A percentile compares a stretch with the other conserved stretches of the same genome.
phyloP scores from a whole-genome alignment of 92 coral and sea anemone species.

The Micromussa lordhowensis region DNA sequence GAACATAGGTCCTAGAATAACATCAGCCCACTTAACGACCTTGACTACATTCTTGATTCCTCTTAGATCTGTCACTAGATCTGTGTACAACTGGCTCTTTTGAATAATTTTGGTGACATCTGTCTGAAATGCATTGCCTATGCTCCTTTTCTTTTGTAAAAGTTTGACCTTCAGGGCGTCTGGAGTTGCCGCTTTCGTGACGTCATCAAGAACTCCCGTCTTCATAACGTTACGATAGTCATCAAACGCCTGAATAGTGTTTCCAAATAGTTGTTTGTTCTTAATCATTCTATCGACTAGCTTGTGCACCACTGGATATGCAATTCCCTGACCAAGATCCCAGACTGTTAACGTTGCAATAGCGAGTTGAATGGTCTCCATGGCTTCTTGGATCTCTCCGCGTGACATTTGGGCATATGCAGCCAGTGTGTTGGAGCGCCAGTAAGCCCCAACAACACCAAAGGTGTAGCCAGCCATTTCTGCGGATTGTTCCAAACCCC shows the following conservation, averaged over 20 bases:
- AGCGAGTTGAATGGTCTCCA: constrained; percentile 5
- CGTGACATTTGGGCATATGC: not conserved
- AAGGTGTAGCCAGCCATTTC: not conserved
- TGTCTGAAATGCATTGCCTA: not conserved
- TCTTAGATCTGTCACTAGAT: constrained; percentile 17
- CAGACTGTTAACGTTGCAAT: not conserved
- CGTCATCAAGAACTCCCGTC: not conserved
- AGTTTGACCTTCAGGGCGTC: not conserved
- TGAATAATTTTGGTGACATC: not conserved
- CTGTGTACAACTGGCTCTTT: constrained; percentile 4
- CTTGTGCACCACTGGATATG: not conserved
- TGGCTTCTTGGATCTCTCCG: not conserved
- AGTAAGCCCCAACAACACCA: not conserved
- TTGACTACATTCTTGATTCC: constrained; percentile 8
- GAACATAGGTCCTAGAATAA: constrained; percentile 16
- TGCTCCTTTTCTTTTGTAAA: not conserved
- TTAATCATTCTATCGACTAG: not conserved
- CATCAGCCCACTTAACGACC: constrained; percentile 11
- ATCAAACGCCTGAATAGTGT: not conserved
- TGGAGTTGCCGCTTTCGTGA: not conserved
- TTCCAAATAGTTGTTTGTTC: not conserved
- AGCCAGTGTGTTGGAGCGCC: constrained; percentile 6
- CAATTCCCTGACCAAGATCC: not conserved
- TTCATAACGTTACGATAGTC: not conserved
- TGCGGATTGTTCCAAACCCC: too few species aligned